Evolutionary conservation across 2,113 vertebrate genomes (phyloP).

Genomic region (Plotosus lineatus): DNA sequence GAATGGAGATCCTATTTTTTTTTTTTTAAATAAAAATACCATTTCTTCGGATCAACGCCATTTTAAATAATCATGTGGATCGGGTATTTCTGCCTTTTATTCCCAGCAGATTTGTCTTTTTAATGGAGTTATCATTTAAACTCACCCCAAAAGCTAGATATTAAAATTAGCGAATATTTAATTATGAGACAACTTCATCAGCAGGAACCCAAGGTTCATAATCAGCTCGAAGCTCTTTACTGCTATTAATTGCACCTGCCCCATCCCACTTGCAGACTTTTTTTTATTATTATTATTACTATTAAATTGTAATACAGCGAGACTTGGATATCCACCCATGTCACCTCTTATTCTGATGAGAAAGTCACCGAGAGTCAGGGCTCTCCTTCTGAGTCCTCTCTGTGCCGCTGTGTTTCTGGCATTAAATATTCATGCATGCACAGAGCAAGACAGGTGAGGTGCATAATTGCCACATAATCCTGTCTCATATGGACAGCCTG

Average conservation of each 20-base stretch:
- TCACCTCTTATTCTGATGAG: conserved; percentile 42
- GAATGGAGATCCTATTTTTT: too few relatives aligned
- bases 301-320: conserved; percentile 42
- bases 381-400: conserved; percentile 35
- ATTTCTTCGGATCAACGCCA: not conserved
- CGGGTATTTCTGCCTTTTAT: conserved; percentile 26
- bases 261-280: conserved; percentile 33
- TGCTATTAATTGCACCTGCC: conserved; percentile 35
- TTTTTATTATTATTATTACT: conserved; percentile 41
- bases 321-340: conserved; percentile 28
- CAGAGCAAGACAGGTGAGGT: conserved; percentile 50
- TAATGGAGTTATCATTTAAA: conserved; percentile 12
- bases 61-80: conserved; percentile 36
- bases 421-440: conserved; percentile 57
- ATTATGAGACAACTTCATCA: conserved; percentile 40
- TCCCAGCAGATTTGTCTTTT: conserved; percentile 23
- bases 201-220: conserved; percentile 30
- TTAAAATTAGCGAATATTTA: conserved; percentile 19
- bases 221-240: conserved; percentile 22
- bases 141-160: not conserved
- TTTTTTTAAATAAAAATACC: too few relatives aligned
- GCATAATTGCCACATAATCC: conserved; percentile 57
- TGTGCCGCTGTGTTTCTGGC: not conserved
- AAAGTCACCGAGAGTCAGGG: conserved; percentile 29
- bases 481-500: conserved; percentile 46